These are phyloP conservation scores for Dexiosoma caninum DNA, from an alignment of 2,888 invertebrate species.

Conservation along the genomic window DNA sequence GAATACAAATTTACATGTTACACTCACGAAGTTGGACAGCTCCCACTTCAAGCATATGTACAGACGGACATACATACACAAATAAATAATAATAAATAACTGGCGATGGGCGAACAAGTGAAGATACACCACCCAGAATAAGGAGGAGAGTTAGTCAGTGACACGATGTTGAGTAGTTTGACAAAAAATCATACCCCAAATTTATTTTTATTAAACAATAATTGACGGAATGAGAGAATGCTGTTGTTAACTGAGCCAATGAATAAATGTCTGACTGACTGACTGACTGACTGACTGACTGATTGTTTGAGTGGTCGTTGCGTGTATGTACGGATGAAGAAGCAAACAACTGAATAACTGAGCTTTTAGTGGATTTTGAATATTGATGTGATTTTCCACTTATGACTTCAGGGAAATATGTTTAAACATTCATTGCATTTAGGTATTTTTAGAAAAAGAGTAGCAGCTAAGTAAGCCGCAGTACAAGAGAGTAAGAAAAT, in stretches of 20 bases:
- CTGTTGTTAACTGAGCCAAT: not conserved
- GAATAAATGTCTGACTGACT: not conserved
- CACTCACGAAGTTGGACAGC: not conserved
- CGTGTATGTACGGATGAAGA: not conserved
- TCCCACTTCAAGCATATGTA: not conserved
- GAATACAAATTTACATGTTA: slow-evolving; percentile 16
- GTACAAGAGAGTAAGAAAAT: too few species aligned
- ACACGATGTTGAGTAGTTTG: slow-evolving; percentile 33
- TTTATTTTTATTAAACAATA: slow-evolving; percentile 22
- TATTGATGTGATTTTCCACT: slow-evolving; percentile 59
- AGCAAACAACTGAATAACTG: slow-evolving; percentile 22
- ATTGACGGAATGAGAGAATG: not conserved
- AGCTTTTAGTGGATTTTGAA: slow-evolving; percentile 48
- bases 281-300: not conserved
- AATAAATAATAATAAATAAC: not conserved
- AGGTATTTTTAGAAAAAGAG: too few species aligned
- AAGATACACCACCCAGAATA: too few species aligned
- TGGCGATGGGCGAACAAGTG: slow-evolving; percentile 6
- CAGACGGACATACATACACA: not conserved
- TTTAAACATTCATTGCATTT: slow-evolving; percentile 30
- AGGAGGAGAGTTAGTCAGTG: too few species aligned
- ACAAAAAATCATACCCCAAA: slow-evolving; percentile 40
- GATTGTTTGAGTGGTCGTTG: not conserved
- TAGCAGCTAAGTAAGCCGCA: too few species aligned
- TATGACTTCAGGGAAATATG: slow-evolving; percentile 46